Percentiles rank a stretch among this genome's conserved stretches.
Evolutionary conservation across 2,888 invertebrate species (phyloP).

Genomic region (Apamea epomidion): DNA sequence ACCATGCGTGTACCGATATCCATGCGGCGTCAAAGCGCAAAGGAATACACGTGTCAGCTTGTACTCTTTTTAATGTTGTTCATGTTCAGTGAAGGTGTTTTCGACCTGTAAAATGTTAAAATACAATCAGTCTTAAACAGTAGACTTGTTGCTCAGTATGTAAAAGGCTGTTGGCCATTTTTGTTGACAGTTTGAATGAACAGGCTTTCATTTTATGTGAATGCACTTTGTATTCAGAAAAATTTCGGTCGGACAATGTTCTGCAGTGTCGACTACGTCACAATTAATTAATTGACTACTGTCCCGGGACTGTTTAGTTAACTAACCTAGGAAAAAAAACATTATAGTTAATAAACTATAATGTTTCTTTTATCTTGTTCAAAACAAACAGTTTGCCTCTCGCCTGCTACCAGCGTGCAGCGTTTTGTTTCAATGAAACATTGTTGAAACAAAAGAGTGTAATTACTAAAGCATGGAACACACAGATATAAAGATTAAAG

Average conservation of each 20-base stretch:
- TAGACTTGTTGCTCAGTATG: not conserved
- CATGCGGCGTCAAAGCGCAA: not conserved
- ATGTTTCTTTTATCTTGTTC: not conserved
- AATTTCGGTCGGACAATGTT: not conserved
- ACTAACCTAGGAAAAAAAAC: not conserved
- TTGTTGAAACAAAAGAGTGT: conserved; percentile 4
- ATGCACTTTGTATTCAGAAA: not conserved
- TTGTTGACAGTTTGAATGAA: not conserved
- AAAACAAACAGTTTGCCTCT: not conserved
- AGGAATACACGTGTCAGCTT: not conserved
- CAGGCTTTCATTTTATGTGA: not conserved
- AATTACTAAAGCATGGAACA: conserved; percentile 7
- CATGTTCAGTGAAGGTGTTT: not conserved
- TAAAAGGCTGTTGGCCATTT: not conserved
- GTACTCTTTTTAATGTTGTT: not conserved
- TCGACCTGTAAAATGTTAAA: not conserved
- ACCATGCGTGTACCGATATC: not conserved
- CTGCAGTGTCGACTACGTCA: not conserved
- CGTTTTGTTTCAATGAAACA: not conserved
- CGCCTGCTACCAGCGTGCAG: not conserved
- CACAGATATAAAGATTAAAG: conserved; percentile 11
- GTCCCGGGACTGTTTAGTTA: not conserved
- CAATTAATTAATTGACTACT: too few relatives aligned
- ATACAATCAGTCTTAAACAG: not conserved
- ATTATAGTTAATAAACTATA: not conserved